phyloP scores from a whole-genome alignment of 64 coral and sea anemone genomes.

The Catalaphyllia jardinei region DNA sequence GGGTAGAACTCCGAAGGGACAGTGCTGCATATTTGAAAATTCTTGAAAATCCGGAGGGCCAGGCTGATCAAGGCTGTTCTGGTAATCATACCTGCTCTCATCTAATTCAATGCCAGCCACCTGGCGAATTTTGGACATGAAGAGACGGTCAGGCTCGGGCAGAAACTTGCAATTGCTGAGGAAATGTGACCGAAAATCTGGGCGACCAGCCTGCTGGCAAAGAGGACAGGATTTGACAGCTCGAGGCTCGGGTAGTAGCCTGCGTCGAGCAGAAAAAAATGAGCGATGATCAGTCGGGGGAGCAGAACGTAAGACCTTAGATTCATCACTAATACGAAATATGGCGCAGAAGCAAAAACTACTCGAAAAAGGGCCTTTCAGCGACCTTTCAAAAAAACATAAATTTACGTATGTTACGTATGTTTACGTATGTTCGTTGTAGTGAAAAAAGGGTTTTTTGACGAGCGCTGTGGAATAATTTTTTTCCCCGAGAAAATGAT shows the following conservation, averaged over 20 bases:
- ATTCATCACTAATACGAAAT: too few relatives aligned
- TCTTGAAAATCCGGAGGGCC: background rate
- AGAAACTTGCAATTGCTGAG: constrained; percentile 37
- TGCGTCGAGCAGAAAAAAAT: background rate
- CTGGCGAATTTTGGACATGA: constrained; percentile 2
- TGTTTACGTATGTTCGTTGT: too few relatives aligned
- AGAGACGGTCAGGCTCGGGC: background rate
- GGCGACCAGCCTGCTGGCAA: constrained; percentile 13
- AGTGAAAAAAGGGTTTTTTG: too few relatives aligned
- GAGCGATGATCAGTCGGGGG: background rate
- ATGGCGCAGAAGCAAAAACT: too few relatives aligned
- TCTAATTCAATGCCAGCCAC: background rate
- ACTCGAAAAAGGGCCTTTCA: too few relatives aligned
- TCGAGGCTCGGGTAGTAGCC: background rate
- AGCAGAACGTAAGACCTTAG: constrained; percentile 4
- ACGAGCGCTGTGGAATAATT: too few relatives aligned
- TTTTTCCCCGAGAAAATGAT: too few relatives aligned
- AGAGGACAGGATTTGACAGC: constrained; percentile 1
- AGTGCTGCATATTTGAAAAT: constrained; percentile 33
- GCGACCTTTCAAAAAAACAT: too few relatives aligned
- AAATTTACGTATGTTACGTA: too few relatives aligned
- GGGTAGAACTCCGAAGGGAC: background rate
- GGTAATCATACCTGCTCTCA: constrained; percentile 24
- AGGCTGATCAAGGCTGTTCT: background rate
- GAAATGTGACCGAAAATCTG: constrained; percentile 15